Base-by-base conservation (phyloP, 37 sponge, comb jelly and placozoan genomes). In the Bolinopsis microptera region DNA sequence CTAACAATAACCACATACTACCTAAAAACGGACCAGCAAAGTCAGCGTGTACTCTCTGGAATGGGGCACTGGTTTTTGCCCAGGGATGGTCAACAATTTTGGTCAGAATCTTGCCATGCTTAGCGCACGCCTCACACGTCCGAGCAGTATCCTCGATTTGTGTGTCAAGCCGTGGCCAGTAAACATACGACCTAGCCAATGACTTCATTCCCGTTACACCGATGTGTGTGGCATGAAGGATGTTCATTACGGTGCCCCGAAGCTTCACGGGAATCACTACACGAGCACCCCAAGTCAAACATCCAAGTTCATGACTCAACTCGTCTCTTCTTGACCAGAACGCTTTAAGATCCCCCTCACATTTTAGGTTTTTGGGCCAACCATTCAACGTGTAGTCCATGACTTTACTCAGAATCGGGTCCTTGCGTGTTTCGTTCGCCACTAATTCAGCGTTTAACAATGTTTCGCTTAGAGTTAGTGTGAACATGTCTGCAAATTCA, bases 241-340 rank as follows among this genome's bases (percentile, higher is more conserved):
- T n/a, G n/a, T n/a, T n/a, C 83, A 80, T 35, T 27, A 80, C 83
- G 36, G 13, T 27, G 13, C 23, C 38, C 27, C 83, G 18, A 35
- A 80, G 35, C 38, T 80, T 80, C 36, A 3, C 2, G 13, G 94
- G 94, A 69, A 94, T 69, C 0, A 86, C 68, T 18, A 94, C 92
- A 39, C 95, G n/a, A 72, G 38, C 76, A 32, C 95, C 95, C 94
- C 95, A 94, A 38, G 94, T 0, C 31, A 95, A 38, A n/a, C n/a
- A n/a, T n/a, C n/a, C n/a, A n/a, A n/a, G n/a, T n/a, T n/a, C n/a
- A n/a, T n/a, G n/a, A 32, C 93, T 76, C 3, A 95, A 18, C 67
- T 95, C 80, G 1, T 90, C 27, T 5, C 26, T 38, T 0, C 67
- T n/a, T 0, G 33, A 0, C 1, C 30, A 30, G 39, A 37, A 95